Evolutionary conservation across 2,113 vertebrate genomes (phyloP).

Genomic region (Tiliqua scincoides): DNA sequence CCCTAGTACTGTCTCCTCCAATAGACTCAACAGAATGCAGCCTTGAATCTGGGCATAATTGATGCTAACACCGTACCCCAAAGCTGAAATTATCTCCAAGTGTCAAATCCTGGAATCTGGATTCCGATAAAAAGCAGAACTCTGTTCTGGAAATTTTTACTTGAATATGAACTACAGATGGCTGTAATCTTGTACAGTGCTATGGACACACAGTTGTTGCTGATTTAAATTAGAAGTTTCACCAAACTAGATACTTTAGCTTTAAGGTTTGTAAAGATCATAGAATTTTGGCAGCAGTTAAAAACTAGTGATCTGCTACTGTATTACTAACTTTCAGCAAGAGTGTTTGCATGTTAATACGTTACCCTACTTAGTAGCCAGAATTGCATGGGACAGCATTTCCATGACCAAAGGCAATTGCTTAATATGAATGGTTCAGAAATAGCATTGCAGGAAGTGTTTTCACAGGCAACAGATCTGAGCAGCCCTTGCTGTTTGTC

Average conservation of each 20-base stretch:
- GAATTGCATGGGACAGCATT: background rate
- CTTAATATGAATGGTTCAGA: background rate
- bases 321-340: background rate
- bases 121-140: background rate
- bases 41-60: background rate
- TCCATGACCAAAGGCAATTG: background rate
- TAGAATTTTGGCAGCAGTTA: background rate
- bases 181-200: background rate
- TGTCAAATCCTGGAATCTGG: background rate
- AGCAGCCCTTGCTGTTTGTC: background rate
- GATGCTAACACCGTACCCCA: background rate
- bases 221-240: background rate
- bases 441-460: background rate
- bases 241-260: background rate
- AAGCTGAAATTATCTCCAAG: background rate
- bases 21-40: constrained; percentile 6
- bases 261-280: background rate
- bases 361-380: background rate
- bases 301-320: background rate
- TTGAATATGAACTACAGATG: background rate
- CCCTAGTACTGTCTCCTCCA: background rate
- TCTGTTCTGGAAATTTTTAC: background rate
- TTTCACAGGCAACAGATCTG: background rate
- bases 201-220: background rate
- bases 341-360: background rate